Evolutionary conservation across 2,888 invertebrate genomes (phyloP).

Genomic region (Anoncus sp.): DNA sequence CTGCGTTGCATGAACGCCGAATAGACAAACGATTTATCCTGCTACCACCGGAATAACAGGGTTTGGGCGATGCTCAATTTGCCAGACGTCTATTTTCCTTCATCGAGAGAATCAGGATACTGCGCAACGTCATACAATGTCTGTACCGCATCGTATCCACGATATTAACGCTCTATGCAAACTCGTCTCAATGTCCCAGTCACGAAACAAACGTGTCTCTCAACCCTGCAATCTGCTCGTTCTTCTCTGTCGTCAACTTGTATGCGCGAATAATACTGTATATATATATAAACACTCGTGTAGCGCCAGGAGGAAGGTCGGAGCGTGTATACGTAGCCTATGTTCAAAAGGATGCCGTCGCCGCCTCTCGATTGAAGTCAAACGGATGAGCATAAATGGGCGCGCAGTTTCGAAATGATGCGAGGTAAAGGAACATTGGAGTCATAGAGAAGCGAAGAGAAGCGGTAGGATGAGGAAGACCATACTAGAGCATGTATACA

Average conservation of each 20-base stretch:
- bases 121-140: neutral
- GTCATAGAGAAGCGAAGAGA: slow-evolving; percentile 24
- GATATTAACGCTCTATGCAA: slow-evolving; percentile 7
- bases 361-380: slow-evolving; percentile 59
- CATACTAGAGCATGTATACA: neutral
- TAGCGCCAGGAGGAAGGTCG: neutral
- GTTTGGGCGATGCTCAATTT: slow-evolving; percentile 28
- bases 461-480: slow-evolving; percentile 7
- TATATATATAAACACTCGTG: slow-evolving; percentile 5
- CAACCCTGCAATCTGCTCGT: slow-evolving; percentile 31
- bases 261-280: neutral
- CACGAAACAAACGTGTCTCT: neutral
- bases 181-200: neutral
- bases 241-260: slow-evolving; percentile 1
- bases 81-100: slow-evolving; percentile 36
- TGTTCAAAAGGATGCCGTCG: slow-evolving; percentile 41
- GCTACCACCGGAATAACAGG: slow-evolving; percentile 31
- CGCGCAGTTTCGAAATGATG: slow-evolving; percentile 51
- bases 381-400: slow-evolving; percentile 51
- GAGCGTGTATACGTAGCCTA: slow-evolving; percentile 17
- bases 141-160: neutral
- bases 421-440: slow-evolving; percentile 32
- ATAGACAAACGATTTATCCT: slow-evolving; percentile 42
- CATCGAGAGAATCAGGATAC: neutral
- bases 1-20: too few species aligned